Conservation (phyloP, 2,797 vertebrate species). For the Spinus pinus region DNA sequence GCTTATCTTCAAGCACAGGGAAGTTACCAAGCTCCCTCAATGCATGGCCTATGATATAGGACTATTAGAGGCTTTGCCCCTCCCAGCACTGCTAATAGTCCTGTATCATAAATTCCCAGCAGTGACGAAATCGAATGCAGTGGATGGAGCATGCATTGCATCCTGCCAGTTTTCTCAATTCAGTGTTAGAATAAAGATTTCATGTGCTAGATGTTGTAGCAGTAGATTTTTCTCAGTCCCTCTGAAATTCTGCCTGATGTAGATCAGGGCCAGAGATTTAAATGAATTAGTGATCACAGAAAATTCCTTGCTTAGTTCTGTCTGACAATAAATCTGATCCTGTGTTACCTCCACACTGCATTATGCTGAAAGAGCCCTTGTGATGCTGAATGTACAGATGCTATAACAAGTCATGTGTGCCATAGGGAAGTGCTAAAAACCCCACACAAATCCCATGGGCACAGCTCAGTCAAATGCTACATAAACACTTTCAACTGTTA, state of each 20-base stretch:
- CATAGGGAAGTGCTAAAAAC: rapidly evolving
- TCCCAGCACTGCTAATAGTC: background rate
- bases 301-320: background rate
- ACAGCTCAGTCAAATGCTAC: background rate
- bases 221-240: background rate
- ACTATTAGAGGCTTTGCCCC: background rate
- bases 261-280: background rate
- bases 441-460: background rate
- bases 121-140: rapidly evolving
- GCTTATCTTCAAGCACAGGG: background rate
- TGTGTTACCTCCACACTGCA: rapidly evolving
- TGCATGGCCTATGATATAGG: too few relatives aligned
- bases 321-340: background rate
- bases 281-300: background rate
- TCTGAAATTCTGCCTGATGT: background rate
- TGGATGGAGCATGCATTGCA: background rate
- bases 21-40: background rate
- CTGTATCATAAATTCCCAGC: background rate
- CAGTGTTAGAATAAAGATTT: background rate
- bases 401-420: rapidly evolving
- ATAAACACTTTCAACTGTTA: background rate
- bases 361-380: background rate
- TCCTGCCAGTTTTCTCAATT: background rate
- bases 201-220: background rate
- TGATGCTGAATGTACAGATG: rapidly evolving